Evolutionary conservation across 2,888 invertebrate species (phyloP).

Genomic region (Chalcosyrphus nemorum): DNA sequence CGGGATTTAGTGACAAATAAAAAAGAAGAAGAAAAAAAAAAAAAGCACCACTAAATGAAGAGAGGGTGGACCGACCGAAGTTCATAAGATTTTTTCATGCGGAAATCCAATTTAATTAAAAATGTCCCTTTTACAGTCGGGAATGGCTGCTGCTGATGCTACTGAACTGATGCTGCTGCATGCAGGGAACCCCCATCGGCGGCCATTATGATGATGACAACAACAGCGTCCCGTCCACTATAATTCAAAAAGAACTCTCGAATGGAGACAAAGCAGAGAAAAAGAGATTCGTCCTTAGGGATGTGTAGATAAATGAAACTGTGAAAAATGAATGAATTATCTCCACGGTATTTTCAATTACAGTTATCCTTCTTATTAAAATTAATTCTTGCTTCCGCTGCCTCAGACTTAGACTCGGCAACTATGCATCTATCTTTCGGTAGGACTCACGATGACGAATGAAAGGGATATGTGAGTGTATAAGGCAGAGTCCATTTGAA

Average conservation of each 20-base stretch:
- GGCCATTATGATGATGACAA: slow-evolving; percentile 52
- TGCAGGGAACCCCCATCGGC: slow-evolving; percentile 38
- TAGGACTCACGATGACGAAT: neutral
- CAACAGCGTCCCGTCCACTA: slow-evolving; percentile 53
- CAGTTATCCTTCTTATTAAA: slow-evolving; percentile 74
- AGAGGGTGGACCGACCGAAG: slow-evolving; percentile 27
- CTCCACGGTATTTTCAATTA: slow-evolving; percentile 73
- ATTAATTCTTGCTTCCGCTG: slow-evolving; percentile 58
- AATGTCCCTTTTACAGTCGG: slow-evolving; percentile 76
- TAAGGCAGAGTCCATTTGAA: slow-evolving; percentile 20
- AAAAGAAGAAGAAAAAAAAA: slow-evolving; percentile 22
- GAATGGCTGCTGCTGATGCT: slow-evolving; percentile 23
- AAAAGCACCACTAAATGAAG: neutral
- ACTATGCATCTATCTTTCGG: neutral
- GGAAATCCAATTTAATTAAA: slow-evolving; percentile 80
- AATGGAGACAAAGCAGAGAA: slow-evolving; percentile 42
- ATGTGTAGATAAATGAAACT: slow-evolving; percentile 63
- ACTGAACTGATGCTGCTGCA: slow-evolving; percentile 6
- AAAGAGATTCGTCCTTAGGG: slow-evolving; percentile 54
- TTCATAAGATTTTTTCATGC: slow-evolving; percentile 75
- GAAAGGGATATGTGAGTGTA: slow-evolving; percentile 21
- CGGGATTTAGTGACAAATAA: slow-evolving; percentile 46
- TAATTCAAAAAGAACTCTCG: slow-evolving; percentile 56
- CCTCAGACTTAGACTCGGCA: neutral
- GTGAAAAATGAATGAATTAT: slow-evolving; percentile 74